A percentile compares a stretch with the other conserved stretches of the same genome.
Evolutionary conservation across 2,797 vertebrate genomes (phyloP).

Genomic region (Semaprochilodus insignis): DNA sequence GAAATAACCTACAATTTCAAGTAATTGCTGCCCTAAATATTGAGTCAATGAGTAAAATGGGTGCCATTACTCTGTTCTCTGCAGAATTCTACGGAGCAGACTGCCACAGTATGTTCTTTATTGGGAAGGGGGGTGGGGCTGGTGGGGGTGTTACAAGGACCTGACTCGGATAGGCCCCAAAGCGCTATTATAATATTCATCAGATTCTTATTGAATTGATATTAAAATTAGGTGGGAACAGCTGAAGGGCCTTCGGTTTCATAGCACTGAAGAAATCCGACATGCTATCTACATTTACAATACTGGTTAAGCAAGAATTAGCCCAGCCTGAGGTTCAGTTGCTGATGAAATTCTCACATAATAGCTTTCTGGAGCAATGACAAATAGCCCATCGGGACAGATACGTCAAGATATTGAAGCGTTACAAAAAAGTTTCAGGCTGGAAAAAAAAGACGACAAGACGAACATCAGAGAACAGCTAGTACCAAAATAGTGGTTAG

Average conservation of each 20-base stretch:
- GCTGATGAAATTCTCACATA: slow-evolving; percentile 1
- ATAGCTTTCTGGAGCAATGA: neutral
- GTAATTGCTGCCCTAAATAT: slow-evolving; percentile 21
- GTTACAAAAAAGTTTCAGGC: neutral
- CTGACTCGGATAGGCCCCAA: neutral
- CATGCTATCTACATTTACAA: slow-evolving; percentile 7
- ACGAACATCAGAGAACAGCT: neutral
- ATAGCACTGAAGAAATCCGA: neutral
- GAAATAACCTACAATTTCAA: slow-evolving; percentile 23
- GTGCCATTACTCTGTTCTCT: slow-evolving; percentile 8
- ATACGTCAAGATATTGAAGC: neutral
- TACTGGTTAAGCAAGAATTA: neutral
- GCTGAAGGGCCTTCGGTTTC: slow-evolving; percentile 13
- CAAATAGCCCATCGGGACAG: neutral
- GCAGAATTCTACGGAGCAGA: slow-evolving; percentile 1
- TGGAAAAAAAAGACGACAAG: neutral
- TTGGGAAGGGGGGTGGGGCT: neutral
- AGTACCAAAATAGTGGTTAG: no score
- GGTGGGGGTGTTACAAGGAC: neutral
- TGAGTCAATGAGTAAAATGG: slow-evolving; percentile 26
- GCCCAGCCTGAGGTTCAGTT: neutral
- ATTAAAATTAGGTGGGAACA: slow-evolving; percentile 9
- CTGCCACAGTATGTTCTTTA: neutral
- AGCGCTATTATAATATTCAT: slow-evolving; percentile 24
- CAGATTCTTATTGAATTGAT: slow-evolving; percentile 15